Percentiles rank a stretch among this genome's conserved stretches.
phyloP scores from a whole-genome alignment of 2,888 invertebrate species.

The Perizoma flavofasciatum region DNA sequence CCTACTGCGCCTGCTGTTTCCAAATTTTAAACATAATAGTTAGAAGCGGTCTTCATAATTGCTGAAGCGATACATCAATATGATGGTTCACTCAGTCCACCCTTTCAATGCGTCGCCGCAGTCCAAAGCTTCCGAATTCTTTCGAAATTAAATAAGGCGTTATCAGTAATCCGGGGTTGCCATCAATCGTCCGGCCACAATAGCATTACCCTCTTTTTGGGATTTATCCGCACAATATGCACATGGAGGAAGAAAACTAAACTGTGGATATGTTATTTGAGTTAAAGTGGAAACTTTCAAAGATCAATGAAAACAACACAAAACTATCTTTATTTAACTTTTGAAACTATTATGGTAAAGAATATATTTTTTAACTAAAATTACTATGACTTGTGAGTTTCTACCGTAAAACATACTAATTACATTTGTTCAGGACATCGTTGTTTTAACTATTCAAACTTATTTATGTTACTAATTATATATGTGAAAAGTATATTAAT shows the following conservation, averaged over 20 bases:
- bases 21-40: not conserved
- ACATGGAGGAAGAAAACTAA: slow-evolving; percentile 23
- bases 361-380: no score
- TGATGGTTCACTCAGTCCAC: slow-evolving; percentile 17
- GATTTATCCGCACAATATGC: slow-evolving; percentile 46
- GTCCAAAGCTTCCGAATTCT: slow-evolving; percentile 31
- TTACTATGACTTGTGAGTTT: no score
- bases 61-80: slow-evolving; percentile 25
- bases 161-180: slow-evolving; percentile 63
- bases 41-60: no score
- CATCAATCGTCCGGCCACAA: slow-evolving; percentile 65
- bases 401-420: no score
- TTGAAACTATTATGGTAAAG: no score
- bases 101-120: slow-evolving; percentile 18
- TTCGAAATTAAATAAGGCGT: slow-evolving; percentile 65
- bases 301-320: no score
- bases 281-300: not conserved
- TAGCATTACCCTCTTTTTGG: slow-evolving; percentile 56
- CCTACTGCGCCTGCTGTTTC: not conserved
- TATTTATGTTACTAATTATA: no score
- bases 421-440: no score
- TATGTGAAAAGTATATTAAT: no score
- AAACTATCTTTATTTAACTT: no score
- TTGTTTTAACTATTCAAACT: no score
- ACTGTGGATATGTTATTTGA: slow-evolving; percentile 41